A percentile compares a stretch with the other conserved stretches of the same genome.
These are phyloP conservation scores for Oncorhynchus mykiss DNA, from an alignment of 2,113 vertebrate species.

Conservation along the genomic window DNA sequence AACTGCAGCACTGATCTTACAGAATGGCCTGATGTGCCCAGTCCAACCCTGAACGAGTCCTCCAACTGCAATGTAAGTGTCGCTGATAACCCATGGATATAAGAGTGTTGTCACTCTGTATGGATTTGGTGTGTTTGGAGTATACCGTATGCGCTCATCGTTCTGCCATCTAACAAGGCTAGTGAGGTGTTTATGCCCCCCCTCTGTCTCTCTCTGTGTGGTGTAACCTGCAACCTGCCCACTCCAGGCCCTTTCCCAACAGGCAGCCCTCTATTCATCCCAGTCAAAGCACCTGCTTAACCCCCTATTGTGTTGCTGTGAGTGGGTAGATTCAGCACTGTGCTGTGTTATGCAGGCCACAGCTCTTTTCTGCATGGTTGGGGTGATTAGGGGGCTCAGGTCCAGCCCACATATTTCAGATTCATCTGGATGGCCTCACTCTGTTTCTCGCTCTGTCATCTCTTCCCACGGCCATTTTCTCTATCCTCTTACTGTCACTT, in stretches of 20 bases:
- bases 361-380: constrained; percentile 65
- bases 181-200: constrained; percentile 8
- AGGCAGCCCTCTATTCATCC: constrained; percentile 64
- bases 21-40: constrained; percentile 81
- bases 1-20: constrained; percentile 67
- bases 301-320: constrained; percentile 68
- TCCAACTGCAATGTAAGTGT: constrained; percentile 86
- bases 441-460: not conserved
- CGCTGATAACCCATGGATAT: not conserved
- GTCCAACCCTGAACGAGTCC: constrained; percentile 75
- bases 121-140: not conserved
- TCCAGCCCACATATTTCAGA: constrained; percentile 61
- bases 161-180: not conserved
- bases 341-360: constrained; percentile 61
- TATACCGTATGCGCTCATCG: not conserved
- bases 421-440: constrained; percentile 48
- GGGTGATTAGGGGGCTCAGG: constrained; percentile 61
- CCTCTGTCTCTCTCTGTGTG: constrained; percentile 7
- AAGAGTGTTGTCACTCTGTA: not conserved
- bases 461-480: not conserved
- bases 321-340: constrained; percentile 59
- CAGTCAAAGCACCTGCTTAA: constrained; percentile 64
- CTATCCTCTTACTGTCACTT: too few species aligned
- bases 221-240: constrained; percentile 49
- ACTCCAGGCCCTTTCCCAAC: constrained; percentile 58